Evolutionary conservation across 2,113 vertebrate genomes (phyloP).

Genomic region (Prochilodus magdalenae): DNA sequence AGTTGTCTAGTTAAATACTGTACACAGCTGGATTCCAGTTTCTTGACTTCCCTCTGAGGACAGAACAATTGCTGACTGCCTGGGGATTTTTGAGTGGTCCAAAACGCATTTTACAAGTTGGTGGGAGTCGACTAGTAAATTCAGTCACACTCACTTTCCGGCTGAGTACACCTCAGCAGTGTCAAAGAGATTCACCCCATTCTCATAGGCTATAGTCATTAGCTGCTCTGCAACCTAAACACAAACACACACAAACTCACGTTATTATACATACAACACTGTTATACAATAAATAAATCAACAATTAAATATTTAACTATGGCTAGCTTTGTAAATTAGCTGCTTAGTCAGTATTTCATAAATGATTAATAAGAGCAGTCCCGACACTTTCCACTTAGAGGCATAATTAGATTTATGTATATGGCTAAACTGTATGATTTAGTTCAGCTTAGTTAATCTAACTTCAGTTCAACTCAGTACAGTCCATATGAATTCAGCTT

Average conservation of each 20-base stretch:
- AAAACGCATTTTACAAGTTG: no score
- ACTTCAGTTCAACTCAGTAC: not conserved
- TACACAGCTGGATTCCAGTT: no score
- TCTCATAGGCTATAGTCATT: constrained; percentile 98
- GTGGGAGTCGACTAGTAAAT: no score
- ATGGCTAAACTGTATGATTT: no score
- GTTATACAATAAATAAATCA: no score
- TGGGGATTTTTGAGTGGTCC: no score
- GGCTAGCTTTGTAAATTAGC: no score
- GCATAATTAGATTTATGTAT: not conserved
- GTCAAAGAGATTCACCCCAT: constrained; percentile 96
- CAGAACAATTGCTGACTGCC: no score
- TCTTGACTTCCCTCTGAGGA: no score
- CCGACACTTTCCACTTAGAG: not conserved
- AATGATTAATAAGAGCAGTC: not conserved
- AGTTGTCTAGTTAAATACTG: no score
- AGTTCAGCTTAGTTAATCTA: not conserved
- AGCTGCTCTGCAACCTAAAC: constrained; percentile 92
- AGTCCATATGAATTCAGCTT: no score
- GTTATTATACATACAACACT: not conserved
- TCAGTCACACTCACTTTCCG: constrained; percentile 85
- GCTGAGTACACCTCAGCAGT: constrained; percentile 95
- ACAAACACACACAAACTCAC: constrained; percentile 40
- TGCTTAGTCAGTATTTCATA: not conserved
- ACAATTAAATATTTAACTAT: no score